Conservation (phyloP, 2,113 vertebrate species). For the Nibea albiflora region DNA sequence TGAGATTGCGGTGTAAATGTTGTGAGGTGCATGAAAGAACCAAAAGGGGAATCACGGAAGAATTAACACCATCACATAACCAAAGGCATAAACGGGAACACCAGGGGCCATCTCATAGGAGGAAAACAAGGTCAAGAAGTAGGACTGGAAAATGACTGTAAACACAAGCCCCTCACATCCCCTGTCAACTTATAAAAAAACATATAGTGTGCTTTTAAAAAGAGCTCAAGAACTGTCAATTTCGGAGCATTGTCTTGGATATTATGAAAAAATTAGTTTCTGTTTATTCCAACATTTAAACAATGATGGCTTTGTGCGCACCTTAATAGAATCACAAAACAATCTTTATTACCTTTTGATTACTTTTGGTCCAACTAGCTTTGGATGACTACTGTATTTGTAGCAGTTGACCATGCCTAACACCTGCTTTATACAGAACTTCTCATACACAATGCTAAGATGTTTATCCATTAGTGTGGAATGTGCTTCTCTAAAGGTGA, state of each 20-base stretch:
- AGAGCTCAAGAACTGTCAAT: not conserved
- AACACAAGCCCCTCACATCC: not conserved
- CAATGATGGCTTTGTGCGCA: not conserved
- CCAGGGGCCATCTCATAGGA: too few species aligned
- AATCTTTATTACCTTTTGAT: not conserved
- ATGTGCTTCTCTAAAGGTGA: conserved; percentile 55
- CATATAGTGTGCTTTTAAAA: not conserved
- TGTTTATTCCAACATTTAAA: not conserved
- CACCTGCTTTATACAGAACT: not conserved
- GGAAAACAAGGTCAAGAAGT: not conserved
- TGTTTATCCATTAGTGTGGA: conserved; percentile 57
- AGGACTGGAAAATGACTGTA: conserved; percentile 12
- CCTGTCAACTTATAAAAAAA: conserved; percentile 1
- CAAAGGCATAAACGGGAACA: too few species aligned
- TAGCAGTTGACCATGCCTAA: not conserved
- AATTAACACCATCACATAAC: not conserved
- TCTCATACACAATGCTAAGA: conserved; percentile 40
- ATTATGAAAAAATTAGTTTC: not conserved
- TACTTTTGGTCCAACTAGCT: not conserved
- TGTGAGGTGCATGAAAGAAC: not conserved
- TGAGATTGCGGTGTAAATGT: not conserved
- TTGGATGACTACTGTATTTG: not conserved
- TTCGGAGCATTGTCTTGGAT: not conserved
- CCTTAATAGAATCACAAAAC: not conserved
- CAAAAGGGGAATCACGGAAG: not conserved